phyloP scores from a whole-genome alignment of 2,797 vertebrate genomes.

The Coranthus polyacanthus region DNA sequence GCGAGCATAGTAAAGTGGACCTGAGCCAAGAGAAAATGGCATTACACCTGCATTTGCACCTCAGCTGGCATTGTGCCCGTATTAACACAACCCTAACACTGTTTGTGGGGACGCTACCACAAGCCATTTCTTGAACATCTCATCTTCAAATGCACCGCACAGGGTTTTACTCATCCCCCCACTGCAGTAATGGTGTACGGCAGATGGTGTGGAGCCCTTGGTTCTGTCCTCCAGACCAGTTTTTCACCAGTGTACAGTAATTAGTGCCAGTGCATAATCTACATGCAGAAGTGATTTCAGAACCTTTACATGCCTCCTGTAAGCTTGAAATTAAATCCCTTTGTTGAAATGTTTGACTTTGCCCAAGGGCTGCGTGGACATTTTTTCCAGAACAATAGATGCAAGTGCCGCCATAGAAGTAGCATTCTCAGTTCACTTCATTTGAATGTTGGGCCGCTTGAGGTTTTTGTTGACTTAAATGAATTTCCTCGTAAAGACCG shows the following conservation, averaged over 20 bases:
- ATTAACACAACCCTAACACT: slow-evolving; percentile 24
- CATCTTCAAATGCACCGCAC: slow-evolving; percentile 28
- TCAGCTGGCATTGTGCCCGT: slow-evolving; percentile 38
- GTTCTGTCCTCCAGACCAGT: slow-evolving; percentile 52
- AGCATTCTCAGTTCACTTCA: slow-evolving; percentile 34
- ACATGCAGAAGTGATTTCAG: slow-evolving; percentile 61
- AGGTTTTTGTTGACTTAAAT: slow-evolving; percentile 54
- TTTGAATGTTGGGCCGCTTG: slow-evolving; percentile 43
- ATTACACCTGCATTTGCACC: slow-evolving; percentile 61
- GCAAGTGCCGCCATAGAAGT: slow-evolving; percentile 38
- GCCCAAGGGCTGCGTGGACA: slow-evolving; percentile 50
- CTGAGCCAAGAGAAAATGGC: slow-evolving; percentile 44
- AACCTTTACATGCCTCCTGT: slow-evolving; percentile 57
- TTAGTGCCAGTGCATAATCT: slow-evolving; percentile 57
- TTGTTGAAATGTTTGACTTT: slow-evolving; percentile 71
- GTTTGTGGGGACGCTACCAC: slow-evolving; percentile 30
- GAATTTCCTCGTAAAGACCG: slow-evolving; percentile 50
- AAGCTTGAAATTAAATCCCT: slow-evolving; percentile 57
- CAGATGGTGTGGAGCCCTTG: slow-evolving; percentile 59
- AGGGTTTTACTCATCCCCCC: slow-evolving; percentile 24
- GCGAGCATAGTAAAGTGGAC: slow-evolving; percentile 40
- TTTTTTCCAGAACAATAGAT: slow-evolving; percentile 39
- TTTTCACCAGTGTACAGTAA: slow-evolving; percentile 52
- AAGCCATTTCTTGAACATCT: slow-evolving; percentile 36
- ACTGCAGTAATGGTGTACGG: slow-evolving; percentile 45